Percentiles rank a stretch among this genome's conserved stretches.
These are phyloP conservation scores for Harlomillsia oculata DNA, from an alignment of 1,140 invertebrate genomes.

Conservation along the genomic window DNA sequence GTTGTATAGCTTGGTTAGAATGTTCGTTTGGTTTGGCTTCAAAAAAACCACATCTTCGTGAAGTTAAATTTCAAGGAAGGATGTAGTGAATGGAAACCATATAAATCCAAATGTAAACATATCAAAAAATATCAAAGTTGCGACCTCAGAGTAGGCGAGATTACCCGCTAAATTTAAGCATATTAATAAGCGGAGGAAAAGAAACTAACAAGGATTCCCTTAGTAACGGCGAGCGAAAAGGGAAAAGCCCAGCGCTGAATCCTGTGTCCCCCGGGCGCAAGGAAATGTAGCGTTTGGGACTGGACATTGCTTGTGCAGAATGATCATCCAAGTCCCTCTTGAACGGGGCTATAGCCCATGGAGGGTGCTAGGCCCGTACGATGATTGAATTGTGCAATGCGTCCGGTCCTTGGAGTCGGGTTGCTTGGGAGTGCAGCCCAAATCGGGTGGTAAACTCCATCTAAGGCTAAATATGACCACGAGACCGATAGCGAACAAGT, in stretches of 20 bases:
- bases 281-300: conserved; percentile 61
- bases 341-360: conserved; percentile 56
- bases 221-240: conserved; percentile 78
- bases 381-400: conserved; percentile 45
- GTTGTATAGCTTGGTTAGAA: conserved; percentile 7
- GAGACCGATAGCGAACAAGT: conserved; percentile 84
- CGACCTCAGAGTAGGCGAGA: conserved; percentile 61
- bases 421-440: conserved; percentile 76
- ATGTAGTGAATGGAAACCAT: neutral
- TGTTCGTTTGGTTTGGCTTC: neutral
- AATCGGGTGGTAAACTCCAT: conserved; percentile 73
- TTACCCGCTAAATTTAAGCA: conserved; percentile 75
- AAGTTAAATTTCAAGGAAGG: neutral
- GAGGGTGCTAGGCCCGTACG: conserved; percentile 62
- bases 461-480: conserved; percentile 73
- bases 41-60: neutral
- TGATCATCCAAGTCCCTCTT: conserved; percentile 53
- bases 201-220: conserved; percentile 80
- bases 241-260: conserved; percentile 62
- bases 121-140: conserved; percentile 2
- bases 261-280: conserved; percentile 41
- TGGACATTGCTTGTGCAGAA: conserved; percentile 36
- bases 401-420: conserved; percentile 60
- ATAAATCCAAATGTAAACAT: neutral
- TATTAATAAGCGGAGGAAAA: conserved; percentile 86